phyloP scores from a whole-genome alignment of 2,888 invertebrate genomes.

The Alviniconcha strummeri region DNA sequence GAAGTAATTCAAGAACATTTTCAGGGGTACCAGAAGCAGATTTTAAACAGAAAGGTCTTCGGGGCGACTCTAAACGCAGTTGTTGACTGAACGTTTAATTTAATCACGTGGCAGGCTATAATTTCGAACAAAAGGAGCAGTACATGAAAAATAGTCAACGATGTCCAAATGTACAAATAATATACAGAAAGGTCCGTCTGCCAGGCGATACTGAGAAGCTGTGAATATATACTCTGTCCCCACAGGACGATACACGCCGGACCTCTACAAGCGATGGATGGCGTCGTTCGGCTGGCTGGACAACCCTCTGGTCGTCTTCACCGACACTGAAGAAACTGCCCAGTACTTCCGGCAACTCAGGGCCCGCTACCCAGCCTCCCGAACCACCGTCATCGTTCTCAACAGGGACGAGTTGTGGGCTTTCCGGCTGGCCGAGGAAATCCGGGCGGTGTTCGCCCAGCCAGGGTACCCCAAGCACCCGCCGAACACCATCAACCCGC shows the following conservation, averaged over 20 bases:
- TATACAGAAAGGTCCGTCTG: too few species aligned
- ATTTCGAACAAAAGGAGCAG: too few species aligned
- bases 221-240: too few species aligned
- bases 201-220: too few species aligned
- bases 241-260: slow-evolving; percentile 4
- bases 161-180: too few species aligned
- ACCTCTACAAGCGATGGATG: slow-evolving; percentile 11
- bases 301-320: slow-evolving; percentile 14
- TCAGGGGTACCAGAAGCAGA: too few species aligned
- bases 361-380: slow-evolving; percentile 17
- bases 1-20: too few species aligned
- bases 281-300: background rate
- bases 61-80: too few species aligned
- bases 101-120: too few species aligned
- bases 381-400: slow-evolving; percentile 16
- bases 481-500: slow-evolving; percentile 27
- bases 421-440: slow-evolving; percentile 5
- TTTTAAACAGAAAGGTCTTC: too few species aligned
- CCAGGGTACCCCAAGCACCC: slow-evolving; percentile 21
- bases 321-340: slow-evolving; percentile 10
- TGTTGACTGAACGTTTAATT: too few species aligned
- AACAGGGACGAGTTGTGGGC: slow-evolving; percentile 7
- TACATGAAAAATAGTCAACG: too few species aligned
- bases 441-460: slow-evolving; percentile 8
- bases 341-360: slow-evolving; percentile 9